Base-by-base conservation (phyloP, 2,113 vertebrate genomes). In the Acanthisitta chloris region DNA sequence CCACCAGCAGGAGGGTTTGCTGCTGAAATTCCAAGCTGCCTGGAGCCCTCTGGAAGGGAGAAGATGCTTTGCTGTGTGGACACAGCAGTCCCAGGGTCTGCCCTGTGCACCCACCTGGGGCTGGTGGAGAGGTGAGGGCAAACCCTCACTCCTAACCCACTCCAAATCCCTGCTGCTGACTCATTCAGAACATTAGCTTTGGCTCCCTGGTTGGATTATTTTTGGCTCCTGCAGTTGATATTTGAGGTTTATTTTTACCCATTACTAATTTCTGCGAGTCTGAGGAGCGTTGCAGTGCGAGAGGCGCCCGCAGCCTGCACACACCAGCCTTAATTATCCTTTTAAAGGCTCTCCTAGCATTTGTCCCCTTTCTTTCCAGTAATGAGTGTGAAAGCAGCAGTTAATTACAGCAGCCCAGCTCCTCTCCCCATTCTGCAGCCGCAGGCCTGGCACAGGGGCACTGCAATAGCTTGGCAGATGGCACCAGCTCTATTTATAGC, bases 381-480 rank as follows among this genome's bases (percentile, higher is more conserved):
- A 62, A 67, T 9, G 85, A 80, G 46, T 83, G 88, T 82, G 90
- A 95, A 95, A 96, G 88, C 84, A 90, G 96, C 85, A 88, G 95
- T 95, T 97, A 96, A 97, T 97, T 94, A 86, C 97, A 91, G 96
- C 43, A 34, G 65, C n/a, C 84, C 92, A 4, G 83, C 45, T 95
- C 83, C 91, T 97, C 91, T 55, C 95, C 95, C 97, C 96, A 77
- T 97, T 97, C 88, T 93, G 81, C 96, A 85, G 92, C 94, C 91
- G 67, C 86, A 51, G 94, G 88, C 95, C 96, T 96, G 97, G n/a
- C n/a, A n/a, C n/a, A n/a, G n/a, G n/a, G n/a, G n/a, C n/a, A n/a
- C n/a, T n/a, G n/a, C n/a, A n/a, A n/a, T 92, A 88, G 96, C 66
- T 92, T 96, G 94, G 97, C 98, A 98, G 98, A 98, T 98, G 98